Evolutionary conservation across 2,113 vertebrate species (phyloP).

Genomic region (Psophia crepitans): DNA sequence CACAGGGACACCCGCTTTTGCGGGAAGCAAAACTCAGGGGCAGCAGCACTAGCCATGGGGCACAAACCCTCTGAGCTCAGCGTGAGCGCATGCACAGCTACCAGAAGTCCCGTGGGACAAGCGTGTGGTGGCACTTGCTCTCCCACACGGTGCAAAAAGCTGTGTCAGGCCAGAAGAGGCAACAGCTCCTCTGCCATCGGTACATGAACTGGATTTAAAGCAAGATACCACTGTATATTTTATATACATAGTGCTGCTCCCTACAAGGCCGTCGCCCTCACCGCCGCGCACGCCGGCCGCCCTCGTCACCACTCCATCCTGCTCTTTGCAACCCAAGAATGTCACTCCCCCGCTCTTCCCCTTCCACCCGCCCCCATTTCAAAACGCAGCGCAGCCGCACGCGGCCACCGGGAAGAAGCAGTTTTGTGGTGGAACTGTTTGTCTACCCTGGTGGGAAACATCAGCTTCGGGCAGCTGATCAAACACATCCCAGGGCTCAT

Average conservation of each 20-base stretch:
- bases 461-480: neutral
- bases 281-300: rapidly evolving
- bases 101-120: neutral
- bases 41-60: rapidly evolving
- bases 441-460: neutral
- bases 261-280: rapidly evolving
- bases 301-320: neutral
- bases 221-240: rapidly evolving
- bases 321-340: neutral
- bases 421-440: neutral
- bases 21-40: neutral
- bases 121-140: rapidly evolving
- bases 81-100: rapidly evolving
- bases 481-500: neutral
- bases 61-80: neutral
- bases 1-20: neutral
- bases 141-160: neutral
- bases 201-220: neutral
- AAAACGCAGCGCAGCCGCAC: rapidly evolving
- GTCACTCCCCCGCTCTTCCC: neutral
- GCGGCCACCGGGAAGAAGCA: rapidly evolving
- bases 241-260: rapidly evolving
- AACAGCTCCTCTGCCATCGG: neutral
- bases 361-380: neutral
- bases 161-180: neutral